Base-by-base conservation (phyloP, 2,888 invertebrate species). In the Patella depressa region DNA sequence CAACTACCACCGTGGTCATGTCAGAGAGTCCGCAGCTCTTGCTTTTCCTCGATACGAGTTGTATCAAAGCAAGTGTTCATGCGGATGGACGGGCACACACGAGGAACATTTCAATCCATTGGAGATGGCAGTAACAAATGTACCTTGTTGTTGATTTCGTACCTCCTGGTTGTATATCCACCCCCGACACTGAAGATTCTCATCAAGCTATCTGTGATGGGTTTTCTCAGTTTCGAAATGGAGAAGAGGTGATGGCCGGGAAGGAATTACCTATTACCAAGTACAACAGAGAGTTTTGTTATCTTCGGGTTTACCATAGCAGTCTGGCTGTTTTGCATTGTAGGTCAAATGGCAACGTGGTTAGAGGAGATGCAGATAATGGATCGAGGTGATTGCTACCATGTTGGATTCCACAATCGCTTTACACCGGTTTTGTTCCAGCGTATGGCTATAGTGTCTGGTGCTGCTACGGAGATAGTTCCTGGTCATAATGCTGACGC, bases 111-210 rank as follows among this genome's bases (percentile, higher is more conserved):
- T 80, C 59, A 73, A 77, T 7, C 53, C 65, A 1, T 14, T 80
- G 24, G 72, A 76, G 57, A 19, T 45, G 24, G 71, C 71, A 3
- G 14, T 82, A 17, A 74, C 70, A 2, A 12, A 53, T 2, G 69
- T 78, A 19, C 79, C 77, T 53, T 79, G 83, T 3, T 3, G 70
- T 83, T 15, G 71, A 75, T 2, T 57, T 84, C 7, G 80, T 83
- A 19, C 79, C 77, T 19, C 57, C n/a, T 3, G n/a, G 57, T 2
- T 81, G 75, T 15, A 53, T 14, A 14, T 81, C 83, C 57, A 79
- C 83, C 5, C 5, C 83, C 55, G 80, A 81, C 59, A 82, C 80
- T n/a, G 81, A 84, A 75, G 81, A 84, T 0, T 82, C 81, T 11
- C 79, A 84, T 73, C 12, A 12, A 0, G 82, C 85, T 0, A 78